These are phyloP conservation scores for Phyllostomus discolor DNA, from an alignment of 2,113 vertebrate species.

Conservation along the genomic window DNA sequence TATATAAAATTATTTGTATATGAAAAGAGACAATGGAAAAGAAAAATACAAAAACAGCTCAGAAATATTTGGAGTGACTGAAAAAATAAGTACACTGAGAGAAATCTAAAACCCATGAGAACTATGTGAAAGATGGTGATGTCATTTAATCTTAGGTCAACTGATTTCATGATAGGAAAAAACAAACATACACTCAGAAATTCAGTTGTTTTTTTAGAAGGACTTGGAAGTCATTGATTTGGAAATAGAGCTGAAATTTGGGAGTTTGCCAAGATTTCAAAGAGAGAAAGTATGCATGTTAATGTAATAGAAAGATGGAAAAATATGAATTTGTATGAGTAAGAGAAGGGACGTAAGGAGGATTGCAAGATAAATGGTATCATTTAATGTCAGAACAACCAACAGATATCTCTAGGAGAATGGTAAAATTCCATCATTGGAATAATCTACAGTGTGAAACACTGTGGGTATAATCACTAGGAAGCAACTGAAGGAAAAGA, in stretches of 20 bases:
- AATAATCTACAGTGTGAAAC: background rate
- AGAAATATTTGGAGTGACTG: background rate
- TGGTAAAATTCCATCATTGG: background rate
- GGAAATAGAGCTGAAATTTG: background rate
- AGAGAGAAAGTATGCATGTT: background rate
- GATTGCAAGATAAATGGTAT: background rate
- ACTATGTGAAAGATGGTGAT: background rate
- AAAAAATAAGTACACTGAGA: background rate
- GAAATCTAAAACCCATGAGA: background rate
- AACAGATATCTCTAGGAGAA: background rate
- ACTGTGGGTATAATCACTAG: background rate
- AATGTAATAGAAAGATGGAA: background rate
- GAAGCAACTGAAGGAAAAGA: background rate
- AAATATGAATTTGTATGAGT: background rate
- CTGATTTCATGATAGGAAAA: background rate
- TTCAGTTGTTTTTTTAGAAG: background rate
- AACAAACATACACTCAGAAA: background rate
- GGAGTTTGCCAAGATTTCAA: background rate
- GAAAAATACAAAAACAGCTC: background rate
- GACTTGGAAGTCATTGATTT: background rate
- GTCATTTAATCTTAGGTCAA: background rate
- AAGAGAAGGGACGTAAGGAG: background rate
- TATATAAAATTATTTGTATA: background rate
- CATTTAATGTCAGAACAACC: background rate
- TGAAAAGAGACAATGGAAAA: background rate